Base-by-base conservation (phyloP, 37 sponge, comb jelly and placozoan species). In the Bolinopsis microptera region DNA sequence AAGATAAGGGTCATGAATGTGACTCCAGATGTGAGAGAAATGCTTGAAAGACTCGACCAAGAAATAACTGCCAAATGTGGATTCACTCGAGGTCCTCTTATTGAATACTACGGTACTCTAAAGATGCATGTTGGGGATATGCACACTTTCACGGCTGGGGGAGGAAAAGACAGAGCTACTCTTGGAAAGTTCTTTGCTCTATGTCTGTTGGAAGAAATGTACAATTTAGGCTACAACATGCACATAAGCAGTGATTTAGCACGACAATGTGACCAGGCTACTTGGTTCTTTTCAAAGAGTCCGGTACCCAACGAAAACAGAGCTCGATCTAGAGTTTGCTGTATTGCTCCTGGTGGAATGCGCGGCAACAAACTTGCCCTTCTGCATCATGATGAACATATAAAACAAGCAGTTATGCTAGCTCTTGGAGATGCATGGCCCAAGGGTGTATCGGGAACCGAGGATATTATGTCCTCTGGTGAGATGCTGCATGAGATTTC, bases 1-100 rank as follows among this genome's bases (percentile, higher is more conserved):
- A 80, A 35, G 82, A 80, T 80, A 36, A 80, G 82, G 38, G 82
- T 35, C 82, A 80, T 80, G 82, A 80, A 80, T 80, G 82, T 35
- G 16, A 32, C 82, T 35, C 82, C 82, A 34, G 82, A 80, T 28
- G 82, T 80, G 38, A 32, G 9, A 35, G 82, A 32, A 23, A 32
- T 80, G 82, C 82, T 80, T 2, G 23, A 9, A 18, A 80, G 82
- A 33, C 82, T 80, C 9, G 82, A 80, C 22, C 82, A 80, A 80
- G 82, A 80, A 35, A 80, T 80, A 80, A 32, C 35, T 3, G 8
- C 82, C 23, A 80, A 80, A 80, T 36, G 38, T 80, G 82, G 82
- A 9, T 34, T 35, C 23, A 34, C 82, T 13, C 3, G 38, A 34
- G 38, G 38, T 16, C 82, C 82, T 3, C 35, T 80, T 36, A 34